A percentile compares a stretch with the other conserved stretches of the same genome.
Conservation (phyloP, 2,888 invertebrate genomes). For the Hypolimnas misippus region DNA sequence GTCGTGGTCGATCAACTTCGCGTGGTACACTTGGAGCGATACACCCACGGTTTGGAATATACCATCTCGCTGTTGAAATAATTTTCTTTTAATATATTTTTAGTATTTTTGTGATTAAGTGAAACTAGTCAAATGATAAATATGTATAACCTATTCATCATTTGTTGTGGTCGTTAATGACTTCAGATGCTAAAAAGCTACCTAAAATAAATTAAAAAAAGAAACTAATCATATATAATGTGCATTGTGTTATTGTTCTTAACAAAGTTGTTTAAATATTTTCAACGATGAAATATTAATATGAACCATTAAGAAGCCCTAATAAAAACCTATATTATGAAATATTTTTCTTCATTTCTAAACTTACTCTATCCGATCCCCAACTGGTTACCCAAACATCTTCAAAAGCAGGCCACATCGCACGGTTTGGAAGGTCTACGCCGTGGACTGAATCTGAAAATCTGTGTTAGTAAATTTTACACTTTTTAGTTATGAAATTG, state of each 20-base stretch:
- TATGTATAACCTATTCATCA: too few relatives aligned
- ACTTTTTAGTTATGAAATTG: not conserved
- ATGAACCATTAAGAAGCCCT: too few relatives aligned
- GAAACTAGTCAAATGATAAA: too few relatives aligned
- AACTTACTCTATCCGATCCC: constrained; percentile 68
- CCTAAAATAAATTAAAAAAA: too few relatives aligned
- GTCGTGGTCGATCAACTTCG: constrained; percentile 53
- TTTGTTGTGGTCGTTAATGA: too few relatives aligned
- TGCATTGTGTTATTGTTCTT: too few relatives aligned
- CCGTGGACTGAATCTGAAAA: constrained; percentile 64
- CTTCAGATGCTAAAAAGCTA: too few relatives aligned
- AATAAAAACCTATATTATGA: too few relatives aligned
- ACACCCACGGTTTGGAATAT: constrained; percentile 51
- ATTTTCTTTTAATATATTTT: not conserved
- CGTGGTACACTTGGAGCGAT: constrained; percentile 65
- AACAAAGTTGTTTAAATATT: too few relatives aligned
- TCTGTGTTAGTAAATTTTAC: constrained; percentile 46
- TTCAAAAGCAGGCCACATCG: constrained; percentile 69
- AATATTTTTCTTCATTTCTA: not conserved
- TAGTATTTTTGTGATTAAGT: too few relatives aligned
- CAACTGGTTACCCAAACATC: constrained; percentile 75
- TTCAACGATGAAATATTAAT: too few relatives aligned
- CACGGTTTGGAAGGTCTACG: constrained; percentile 68
- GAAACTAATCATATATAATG: too few relatives aligned
- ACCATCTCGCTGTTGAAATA: constrained; percentile 64